phyloP scores from a whole-genome alignment of 1,140 invertebrate genomes.

The Acromyrmex charruanus region DNA sequence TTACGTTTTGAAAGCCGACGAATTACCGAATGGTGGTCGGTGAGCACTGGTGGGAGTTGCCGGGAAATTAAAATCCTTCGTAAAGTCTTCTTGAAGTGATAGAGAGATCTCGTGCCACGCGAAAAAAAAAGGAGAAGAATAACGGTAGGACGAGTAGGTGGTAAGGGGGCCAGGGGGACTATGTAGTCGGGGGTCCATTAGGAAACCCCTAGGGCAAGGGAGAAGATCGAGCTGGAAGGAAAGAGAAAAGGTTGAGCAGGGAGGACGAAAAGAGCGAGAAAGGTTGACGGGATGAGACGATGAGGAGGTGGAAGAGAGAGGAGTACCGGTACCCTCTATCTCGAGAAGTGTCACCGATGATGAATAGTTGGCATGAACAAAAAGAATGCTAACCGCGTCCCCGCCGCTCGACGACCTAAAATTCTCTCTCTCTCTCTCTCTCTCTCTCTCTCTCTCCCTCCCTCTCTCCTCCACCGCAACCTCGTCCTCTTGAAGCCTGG shows the following conservation, averaged over 20 bases:
- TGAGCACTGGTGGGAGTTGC: conserved; percentile 36
- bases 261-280: conserved; percentile 33
- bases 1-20: conserved; percentile 55
- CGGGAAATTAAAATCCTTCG: conserved; percentile 80
- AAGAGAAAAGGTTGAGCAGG: conserved; percentile 40
- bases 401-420: conserved; percentile 76
- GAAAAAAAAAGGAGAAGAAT: conserved; percentile 54
- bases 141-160: conserved; percentile 37
- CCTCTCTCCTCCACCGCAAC: conserved; percentile 54
- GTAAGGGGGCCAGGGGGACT: conserved; percentile 37
- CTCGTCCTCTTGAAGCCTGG: conserved; percentile 42
- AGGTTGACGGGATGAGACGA: conserved; percentile 23
- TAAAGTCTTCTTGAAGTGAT: conserved; percentile 64
- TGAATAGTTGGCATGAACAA: conserved; percentile 87
- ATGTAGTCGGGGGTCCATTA: conserved; percentile 82
- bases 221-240: conserved; percentile 59
- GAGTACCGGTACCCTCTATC: conserved; percentile 81
- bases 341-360: conserved; percentile 86
- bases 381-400: conserved; percentile 85
- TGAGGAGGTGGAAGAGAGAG: conserved; percentile 3
- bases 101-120: conserved; percentile 49
- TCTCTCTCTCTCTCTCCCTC: too few species aligned
- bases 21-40: conserved; percentile 55
- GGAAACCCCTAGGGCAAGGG: conserved; percentile 80
- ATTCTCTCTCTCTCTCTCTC: conserved; percentile 19